Base-by-base conservation (phyloP, 2,113 vertebrate genomes). In the Fukomys damarensis region DNA sequence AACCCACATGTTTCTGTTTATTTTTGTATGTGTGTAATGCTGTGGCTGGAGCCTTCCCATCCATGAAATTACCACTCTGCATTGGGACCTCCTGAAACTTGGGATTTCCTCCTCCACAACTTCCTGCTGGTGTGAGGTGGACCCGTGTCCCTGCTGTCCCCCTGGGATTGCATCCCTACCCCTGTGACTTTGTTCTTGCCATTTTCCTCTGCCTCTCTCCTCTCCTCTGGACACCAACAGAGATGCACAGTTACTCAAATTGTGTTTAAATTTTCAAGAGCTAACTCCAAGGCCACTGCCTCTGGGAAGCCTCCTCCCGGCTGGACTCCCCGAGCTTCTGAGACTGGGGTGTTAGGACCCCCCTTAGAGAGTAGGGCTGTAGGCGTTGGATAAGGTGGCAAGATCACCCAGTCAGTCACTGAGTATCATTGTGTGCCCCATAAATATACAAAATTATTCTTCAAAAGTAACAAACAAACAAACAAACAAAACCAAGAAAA, bases 211-310 rank as follows among this genome's bases (percentile, higher is more conserved):
- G 3, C 49, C 9, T 26, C 10, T 28, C 9, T 76, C 7, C 12
- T 87, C 65, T 46, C 43, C n/a, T 91, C 12, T 91, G 83, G 22
- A 43, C 7, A 80, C 61, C 49, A 86, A 28, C 17, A 91, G 91
- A 95, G 68, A 89, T 88, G 74, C 56, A 61, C 4, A 56, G 89
- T 92, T 49, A 84, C 86, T 96, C 94, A 89, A 88, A 80, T 76
- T 66, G 41, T 80, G 86, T 86, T 94, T 97, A 43, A 66, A 82
- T 95, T 97, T 91, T 80, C 28, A 93, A 83, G 80, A 92, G 59
- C 30, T 72, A 52, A 13, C n/a, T 94, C 54, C 66, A 93, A 94
- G 96, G 46, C 52, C 3, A 80, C 46, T 26, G 89, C 26, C 61
- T 79, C 38, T 94, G 79, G 56, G 74, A 94, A 91, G 52, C 17